phyloP scores from a whole-genome alignment of 1,140 invertebrate species.

The Onthophagus taurus region DNA sequence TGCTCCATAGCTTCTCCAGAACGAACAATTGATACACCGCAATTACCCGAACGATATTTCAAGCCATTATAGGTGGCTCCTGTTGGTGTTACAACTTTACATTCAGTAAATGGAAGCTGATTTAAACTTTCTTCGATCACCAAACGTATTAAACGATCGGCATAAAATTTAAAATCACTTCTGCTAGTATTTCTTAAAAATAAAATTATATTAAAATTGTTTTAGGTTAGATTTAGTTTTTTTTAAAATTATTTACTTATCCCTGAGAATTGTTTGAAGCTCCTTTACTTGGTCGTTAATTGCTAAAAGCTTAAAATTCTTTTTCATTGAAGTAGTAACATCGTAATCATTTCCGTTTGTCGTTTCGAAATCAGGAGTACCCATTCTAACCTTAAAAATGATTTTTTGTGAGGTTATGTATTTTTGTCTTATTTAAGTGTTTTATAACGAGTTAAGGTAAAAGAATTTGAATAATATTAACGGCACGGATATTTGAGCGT shows the following conservation, averaged over 20 bases:
- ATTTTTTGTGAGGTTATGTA: background rate
- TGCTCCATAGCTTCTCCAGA: conserved; percentile 98
- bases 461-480: too few relatives aligned
- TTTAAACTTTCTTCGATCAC: conserved; percentile 98
- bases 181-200: conserved; percentile 76
- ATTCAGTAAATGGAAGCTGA: conserved; percentile 86
- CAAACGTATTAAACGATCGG: conserved; percentile 86
- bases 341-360: conserved; percentile 14
- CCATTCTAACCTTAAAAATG: conserved; percentile 21
- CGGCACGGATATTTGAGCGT: too few relatives aligned
- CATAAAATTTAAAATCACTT: conserved; percentile 98
- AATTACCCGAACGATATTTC: conserved; percentile 91
- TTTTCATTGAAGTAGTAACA: conserved; percentile 48
- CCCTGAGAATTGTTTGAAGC: conserved; percentile 88
- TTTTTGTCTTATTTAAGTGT: too few relatives aligned
- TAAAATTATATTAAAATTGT: background rate
- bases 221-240: conserved; percentile 9
- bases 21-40: conserved; percentile 94
- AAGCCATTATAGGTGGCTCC: conserved; percentile 82
- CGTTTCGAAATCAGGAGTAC: conserved; percentile 26
- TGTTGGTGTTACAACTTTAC: conserved; percentile 86
- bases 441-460: too few relatives aligned
- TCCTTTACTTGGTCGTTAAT: conserved; percentile 85
- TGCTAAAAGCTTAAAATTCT: conserved; percentile 71
- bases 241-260: conserved; percentile 61